These are phyloP conservation scores for Montipora foliosa DNA, from an alignment of 64 coral and sea anemone genomes.

Conservation along the genomic window DNA sequence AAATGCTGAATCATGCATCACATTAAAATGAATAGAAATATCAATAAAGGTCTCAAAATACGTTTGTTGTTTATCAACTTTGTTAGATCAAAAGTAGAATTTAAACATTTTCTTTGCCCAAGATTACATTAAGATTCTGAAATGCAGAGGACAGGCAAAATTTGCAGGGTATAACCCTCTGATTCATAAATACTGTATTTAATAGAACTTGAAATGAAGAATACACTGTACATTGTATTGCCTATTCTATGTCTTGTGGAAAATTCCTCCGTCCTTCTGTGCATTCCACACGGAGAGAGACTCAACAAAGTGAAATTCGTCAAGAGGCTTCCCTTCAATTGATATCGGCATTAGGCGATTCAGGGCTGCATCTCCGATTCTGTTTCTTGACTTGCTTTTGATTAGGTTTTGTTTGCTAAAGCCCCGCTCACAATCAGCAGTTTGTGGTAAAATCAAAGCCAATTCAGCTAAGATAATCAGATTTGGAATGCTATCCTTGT, in stretches of 20 bases:
- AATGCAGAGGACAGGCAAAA: constrained; percentile 1
- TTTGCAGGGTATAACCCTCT: not conserved
- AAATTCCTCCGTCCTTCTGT: constrained; percentile 14
- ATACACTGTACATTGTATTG: not conserved
- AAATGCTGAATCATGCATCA: constrained; percentile 14
- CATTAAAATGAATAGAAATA: constrained; percentile 20
- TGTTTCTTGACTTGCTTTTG: constrained; percentile 42
- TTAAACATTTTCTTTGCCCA: constrained; percentile 21
- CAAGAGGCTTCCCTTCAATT: constrained; percentile 36
- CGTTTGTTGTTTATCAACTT: constrained; percentile 19
- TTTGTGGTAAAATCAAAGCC: constrained; percentile 13
- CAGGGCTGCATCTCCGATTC: constrained; percentile 31
- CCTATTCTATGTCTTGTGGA: constrained; percentile 1
- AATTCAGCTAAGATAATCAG: constrained; percentile 40
- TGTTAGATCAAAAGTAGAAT: not conserved
- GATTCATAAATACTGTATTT: constrained; percentile 26
- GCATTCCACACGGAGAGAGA: constrained; percentile 9
- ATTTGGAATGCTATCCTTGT: constrained; percentile 25
- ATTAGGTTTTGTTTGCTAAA: constrained; percentile 32
- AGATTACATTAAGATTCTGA: constrained; percentile 3
- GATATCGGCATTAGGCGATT: constrained; percentile 35
- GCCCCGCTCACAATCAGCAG: constrained; percentile 22
- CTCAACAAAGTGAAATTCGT: constrained; percentile 30
- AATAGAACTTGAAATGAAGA: constrained; percentile 28
- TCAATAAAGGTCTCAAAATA: constrained; percentile 12